Conservation (phyloP, 92 coral and sea anemone species). For the Epizoanthus fatuus region DNA sequence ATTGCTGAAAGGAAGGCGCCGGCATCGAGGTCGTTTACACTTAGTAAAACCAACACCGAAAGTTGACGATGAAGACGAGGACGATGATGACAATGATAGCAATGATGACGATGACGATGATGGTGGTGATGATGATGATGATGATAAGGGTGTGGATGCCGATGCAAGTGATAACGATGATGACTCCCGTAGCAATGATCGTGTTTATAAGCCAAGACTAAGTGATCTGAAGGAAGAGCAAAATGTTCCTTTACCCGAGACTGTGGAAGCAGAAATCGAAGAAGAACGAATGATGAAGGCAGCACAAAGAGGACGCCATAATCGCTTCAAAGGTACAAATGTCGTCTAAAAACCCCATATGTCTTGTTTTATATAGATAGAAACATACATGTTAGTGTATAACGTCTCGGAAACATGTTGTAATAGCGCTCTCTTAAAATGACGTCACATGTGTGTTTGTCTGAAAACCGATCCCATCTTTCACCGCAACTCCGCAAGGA, state of each 20-base stretch:
- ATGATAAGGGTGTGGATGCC: background rate
- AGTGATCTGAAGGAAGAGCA: background rate
- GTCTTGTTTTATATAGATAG: no score
- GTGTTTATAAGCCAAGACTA: background rate
- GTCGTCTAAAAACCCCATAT: no score
- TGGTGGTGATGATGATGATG: background rate
- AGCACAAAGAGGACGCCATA: background rate
- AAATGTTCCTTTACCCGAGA: slow-evolving; percentile 28
- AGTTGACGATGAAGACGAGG: slow-evolving; percentile 3
- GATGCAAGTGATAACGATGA: slow-evolving; percentile 19
- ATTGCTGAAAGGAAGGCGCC: slow-evolving; percentile 7
- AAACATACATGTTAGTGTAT: no score
- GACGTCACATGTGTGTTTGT: no score
- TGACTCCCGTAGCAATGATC: background rate
- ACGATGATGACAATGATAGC: background rate
- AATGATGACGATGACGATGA: background rate
- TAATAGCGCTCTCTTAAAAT: no score
- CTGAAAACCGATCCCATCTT: no score
- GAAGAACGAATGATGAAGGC: slow-evolving; percentile 28
- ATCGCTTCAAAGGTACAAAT: slow-evolving; percentile 18
- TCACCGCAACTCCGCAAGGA: no score
- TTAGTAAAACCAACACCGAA: background rate
- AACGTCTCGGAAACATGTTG: no score
- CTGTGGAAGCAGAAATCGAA: slow-evolving; percentile 17
- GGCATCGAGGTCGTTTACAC: background rate